Evolutionary conservation across 2,113 vertebrate species (phyloP).

Genomic region (Cepphus grylle): DNA sequence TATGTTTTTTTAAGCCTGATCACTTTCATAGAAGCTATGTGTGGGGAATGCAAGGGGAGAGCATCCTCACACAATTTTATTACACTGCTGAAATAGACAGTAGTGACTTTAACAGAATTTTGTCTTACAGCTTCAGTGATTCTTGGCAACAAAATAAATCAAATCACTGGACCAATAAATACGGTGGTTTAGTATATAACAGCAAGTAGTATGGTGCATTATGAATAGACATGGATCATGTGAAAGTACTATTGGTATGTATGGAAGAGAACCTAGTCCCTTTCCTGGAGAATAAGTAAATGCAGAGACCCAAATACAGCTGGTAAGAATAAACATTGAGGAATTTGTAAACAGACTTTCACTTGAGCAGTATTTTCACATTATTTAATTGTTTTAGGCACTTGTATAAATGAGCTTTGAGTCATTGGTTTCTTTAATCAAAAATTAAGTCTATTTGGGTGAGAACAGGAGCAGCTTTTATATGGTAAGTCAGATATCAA

Average conservation of each 20-base stretch:
- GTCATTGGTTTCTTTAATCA: not conserved
- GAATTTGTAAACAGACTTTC: not conserved
- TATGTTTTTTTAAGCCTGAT: not conserved
- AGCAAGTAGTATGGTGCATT: not conserved
- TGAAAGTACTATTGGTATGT: not conserved
- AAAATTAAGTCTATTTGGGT: not conserved
- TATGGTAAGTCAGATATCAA: not conserved
- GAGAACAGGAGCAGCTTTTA: not conserved
- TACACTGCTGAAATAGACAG: not conserved
- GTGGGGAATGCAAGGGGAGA: not conserved
- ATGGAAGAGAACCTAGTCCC: not conserved
- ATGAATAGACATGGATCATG: not conserved
- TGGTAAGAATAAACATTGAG: not conserved
- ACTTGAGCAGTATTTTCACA: not conserved
- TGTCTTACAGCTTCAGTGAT: not conserved
- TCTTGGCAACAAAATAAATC: slow-evolving; percentile 32
- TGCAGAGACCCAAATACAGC: not conserved
- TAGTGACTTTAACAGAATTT: not conserved
- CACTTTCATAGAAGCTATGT: not conserved
- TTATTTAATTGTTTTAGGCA: not conserved
- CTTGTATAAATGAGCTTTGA: not conserved
- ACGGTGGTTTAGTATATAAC: not conserved
- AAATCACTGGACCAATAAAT: not conserved
- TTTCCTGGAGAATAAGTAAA: not conserved
- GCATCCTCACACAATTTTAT: not conserved